Evolutionary conservation across 2,888 invertebrate genomes (phyloP).

Genomic region (Lycaena phlaeas): DNA sequence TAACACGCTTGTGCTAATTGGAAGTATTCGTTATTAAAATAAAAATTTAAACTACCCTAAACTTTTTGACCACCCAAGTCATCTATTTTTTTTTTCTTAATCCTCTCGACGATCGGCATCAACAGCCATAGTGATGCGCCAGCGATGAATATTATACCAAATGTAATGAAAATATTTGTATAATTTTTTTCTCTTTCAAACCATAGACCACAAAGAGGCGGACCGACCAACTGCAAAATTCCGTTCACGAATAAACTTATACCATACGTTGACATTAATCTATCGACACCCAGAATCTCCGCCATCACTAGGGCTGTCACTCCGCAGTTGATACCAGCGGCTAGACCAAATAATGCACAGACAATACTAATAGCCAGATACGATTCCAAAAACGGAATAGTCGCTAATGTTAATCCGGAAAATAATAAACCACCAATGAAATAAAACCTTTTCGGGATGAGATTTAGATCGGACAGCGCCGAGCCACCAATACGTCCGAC

Average conservation of each 20-base stretch:
- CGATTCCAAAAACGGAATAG: slow-evolving; percentile 78
- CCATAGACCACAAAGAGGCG: slow-evolving; percentile 84
- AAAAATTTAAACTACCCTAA: neutral
- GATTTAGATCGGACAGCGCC: slow-evolving; percentile 82
- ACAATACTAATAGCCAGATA: slow-evolving; percentile 77
- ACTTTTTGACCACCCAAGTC: slow-evolving; percentile 14
- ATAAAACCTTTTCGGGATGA: slow-evolving; percentile 86
- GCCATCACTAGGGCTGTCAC: slow-evolving; percentile 91
- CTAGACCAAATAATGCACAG: slow-evolving; percentile 84
- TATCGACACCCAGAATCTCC: slow-evolving; percentile 87
- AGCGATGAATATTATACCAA: slow-evolving; percentile 81
- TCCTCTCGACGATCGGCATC: slow-evolving; percentile 79
- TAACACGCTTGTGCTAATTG: no score
- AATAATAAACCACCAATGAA: slow-evolving; percentile 85
- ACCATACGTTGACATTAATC: slow-evolving; percentile 87
- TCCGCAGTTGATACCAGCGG: slow-evolving; percentile 88
- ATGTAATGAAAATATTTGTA: slow-evolving; percentile 79
- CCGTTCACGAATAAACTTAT: slow-evolving; percentile 90
- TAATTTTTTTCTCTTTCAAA: slow-evolving; percentile 76
- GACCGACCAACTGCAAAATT: slow-evolving; percentile 83
- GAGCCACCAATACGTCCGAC: slow-evolving; percentile 90
- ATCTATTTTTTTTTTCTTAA: slow-evolving; percentile 42
- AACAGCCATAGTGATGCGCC: slow-evolving; percentile 84
- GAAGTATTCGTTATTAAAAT: no score
- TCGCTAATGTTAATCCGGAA: slow-evolving; percentile 81